These are phyloP conservation scores for Spongilla lacustris DNA, from an alignment of 37 sponge, comb jelly and placozoan species.

Conservation along the genomic window DNA sequence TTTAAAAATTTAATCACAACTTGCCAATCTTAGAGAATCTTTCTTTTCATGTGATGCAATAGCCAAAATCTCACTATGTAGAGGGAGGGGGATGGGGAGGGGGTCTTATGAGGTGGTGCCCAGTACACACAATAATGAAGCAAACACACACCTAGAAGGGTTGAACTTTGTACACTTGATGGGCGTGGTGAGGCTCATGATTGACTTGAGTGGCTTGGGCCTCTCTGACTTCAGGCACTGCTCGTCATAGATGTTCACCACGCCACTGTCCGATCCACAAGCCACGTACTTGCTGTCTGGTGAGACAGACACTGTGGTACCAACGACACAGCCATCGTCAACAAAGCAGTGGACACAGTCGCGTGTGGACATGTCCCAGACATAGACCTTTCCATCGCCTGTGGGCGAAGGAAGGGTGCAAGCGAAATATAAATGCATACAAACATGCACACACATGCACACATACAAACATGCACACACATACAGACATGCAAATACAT, in stretches of 20 bases:
- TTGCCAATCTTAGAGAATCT: slow-evolving; percentile 71
- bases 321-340: slow-evolving; percentile 83
- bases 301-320: slow-evolving; percentile 64
- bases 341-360: slow-evolving; percentile 82
- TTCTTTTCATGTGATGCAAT: slow-evolving; percentile 80
- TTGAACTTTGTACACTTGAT: slow-evolving; percentile 62
- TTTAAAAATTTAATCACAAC: neutral
- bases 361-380: slow-evolving; percentile 90
- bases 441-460: neutral
- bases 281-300: slow-evolving; percentile 55
- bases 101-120: neutral
- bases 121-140: too few relatives aligned
- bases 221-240: slow-evolving; percentile 16
- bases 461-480: neutral
- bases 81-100: neutral
- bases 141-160: slow-evolving; percentile 42
- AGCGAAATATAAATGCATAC: neutral
- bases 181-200: slow-evolving; percentile 83
- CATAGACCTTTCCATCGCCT: slow-evolving; percentile 93
- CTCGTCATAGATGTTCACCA: slow-evolving; percentile 85
- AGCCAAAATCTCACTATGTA: slow-evolving; percentile 80
- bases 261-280: slow-evolving; percentile 85
- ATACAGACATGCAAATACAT: neutral
- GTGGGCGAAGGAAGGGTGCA: neutral
- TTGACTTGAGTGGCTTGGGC: slow-evolving; percentile 79